A percentile compares a stretch with the other conserved stretches of the same genome.
These are phyloP conservation scores for Acronicta psi DNA, from an alignment of 2,888 invertebrate genomes.

Conservation along the genomic window DNA sequence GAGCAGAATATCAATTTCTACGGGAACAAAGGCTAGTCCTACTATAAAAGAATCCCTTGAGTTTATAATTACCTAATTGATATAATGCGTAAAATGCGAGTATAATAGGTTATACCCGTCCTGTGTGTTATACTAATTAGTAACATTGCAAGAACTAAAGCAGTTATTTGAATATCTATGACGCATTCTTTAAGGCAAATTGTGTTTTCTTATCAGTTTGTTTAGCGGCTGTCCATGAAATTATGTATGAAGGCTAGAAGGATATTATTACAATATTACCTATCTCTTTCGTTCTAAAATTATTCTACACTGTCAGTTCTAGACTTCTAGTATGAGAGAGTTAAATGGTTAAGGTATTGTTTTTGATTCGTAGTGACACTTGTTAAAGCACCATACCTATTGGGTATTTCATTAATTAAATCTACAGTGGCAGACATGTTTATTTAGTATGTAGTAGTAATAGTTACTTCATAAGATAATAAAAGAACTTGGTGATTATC, in stretches of 20 bases:
- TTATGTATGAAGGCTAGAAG: conserved; percentile 16
- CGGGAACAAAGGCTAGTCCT: too few species aligned
- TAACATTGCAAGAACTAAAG: conserved; percentile 1
- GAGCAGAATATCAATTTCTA: too few species aligned
- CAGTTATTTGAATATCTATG: conserved; percentile 34
- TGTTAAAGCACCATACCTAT: background rate
- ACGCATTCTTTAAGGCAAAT: conserved; percentile 30
- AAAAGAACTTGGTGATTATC: background rate
- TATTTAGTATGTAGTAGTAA: background rate
- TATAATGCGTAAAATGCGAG: too few species aligned
- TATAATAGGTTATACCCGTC: too few species aligned
- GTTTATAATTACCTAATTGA: too few species aligned
- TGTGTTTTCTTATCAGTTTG: conserved; percentile 53
- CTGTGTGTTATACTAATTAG: too few species aligned
- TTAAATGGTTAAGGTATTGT: too few species aligned
- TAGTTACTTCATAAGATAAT: background rate
- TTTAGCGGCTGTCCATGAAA: conserved; percentile 46
- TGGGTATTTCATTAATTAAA: conserved; percentile 14
- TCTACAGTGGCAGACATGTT: conserved; percentile 37
- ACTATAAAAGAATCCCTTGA: too few species aligned
- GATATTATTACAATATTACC: too few species aligned
- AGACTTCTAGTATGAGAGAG: too few species aligned
- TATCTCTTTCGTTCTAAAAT: background rate
- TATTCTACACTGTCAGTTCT: background rate
- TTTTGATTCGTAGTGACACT: too few species aligned